Base-by-base conservation (phyloP, 2,113 vertebrate genomes). In the Phalacrocorax pelagicus region DNA sequence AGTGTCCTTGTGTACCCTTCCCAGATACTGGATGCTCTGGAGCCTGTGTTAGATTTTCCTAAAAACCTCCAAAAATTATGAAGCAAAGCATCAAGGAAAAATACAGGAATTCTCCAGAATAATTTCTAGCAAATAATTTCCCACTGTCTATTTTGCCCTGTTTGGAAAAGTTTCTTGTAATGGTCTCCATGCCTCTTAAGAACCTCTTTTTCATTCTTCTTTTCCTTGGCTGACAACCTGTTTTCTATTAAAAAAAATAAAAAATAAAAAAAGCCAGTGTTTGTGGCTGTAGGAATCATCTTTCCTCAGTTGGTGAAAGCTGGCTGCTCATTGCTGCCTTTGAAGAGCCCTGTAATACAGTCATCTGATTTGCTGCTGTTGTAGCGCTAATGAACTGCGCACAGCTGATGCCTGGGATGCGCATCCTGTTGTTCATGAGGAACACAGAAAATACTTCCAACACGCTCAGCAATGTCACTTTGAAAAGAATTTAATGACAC, bases 371-470 rank as follows among this genome's bases (percentile, higher is more conserved):
- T 94, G 54, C 62, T 88, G 75, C 49, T 7, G 11, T 46, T 46
- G 63, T 65, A 80, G 86, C 47, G 29, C 57, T 92, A 92, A 89
- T 69, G 84, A 96, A 84, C 69, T 91, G 52, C 8, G 0, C 22
- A 7, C 46, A 92, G 86, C 78, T 85, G 89, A 96, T 11, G 84
- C 52, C 79, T 79, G 73, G 26, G 65, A 78, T 2, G 3, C 9
- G 12, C n/a, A 81, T 65, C 38, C 55, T 75, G 72, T 51, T 34
- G 3, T 81, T 96, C 84, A 63, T 22, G 49, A 78, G 59, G 66
- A 96, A 54, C 58, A 54, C 24, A 86, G 69, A 94, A 96, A 93
- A 86, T 62, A 47, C 32, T 90, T 92, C 71, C 72, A 92, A 88
- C 17, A 3, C 0, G 4, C 51, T 94, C 88, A 88, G 85, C 78